Base-by-base conservation (phyloP, 2,797 vertebrate species). In the Ispidina picta region DNA sequence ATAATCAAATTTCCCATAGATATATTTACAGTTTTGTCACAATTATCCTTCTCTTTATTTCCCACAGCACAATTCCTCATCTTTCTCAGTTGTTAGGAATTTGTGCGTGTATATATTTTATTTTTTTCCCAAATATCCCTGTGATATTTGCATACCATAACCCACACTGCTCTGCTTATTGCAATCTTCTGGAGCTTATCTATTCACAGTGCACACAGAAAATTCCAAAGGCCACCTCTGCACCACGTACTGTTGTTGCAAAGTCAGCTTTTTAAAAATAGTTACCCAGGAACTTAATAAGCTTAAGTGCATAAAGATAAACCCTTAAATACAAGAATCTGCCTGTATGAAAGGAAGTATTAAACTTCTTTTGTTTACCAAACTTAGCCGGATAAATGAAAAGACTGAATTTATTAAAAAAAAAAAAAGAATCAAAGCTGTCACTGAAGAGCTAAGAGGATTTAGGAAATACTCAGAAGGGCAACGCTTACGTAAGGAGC, bases 381-480 rank as follows among this genome's bases (percentile, higher is more conserved):
- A 91, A 95, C 78, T 94, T 75, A 80, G 88, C 74, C 71, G 78
- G 82, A 94, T 96, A 97, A 97, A 94, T 94, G 92, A 95, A 96
- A 96, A 97, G 87, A 94, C 72, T 46, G 59, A 77, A 92, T 95
- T 97, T 94, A 95, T 94, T 96, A 73, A 80, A 89, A 44, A 44
- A 43, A 19, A 44, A 44, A 23, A 48, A 91, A 95, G 79, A 94
- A 93, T 92, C 88, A 89, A 96, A 95, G 83, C 91, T 97, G 95
- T 93, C 95, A 96, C 86, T 96, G 95, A 95, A 94, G 93, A 97
- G 89, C 95, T 97, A 97, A 97, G 97, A 97, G 95, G 97, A 98
- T 98, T 97, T 97, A 92, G 88, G 88, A 97, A 97, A 87, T 76
- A 92, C 72, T 94, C 88, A 64, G 94, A 95, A 92, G 94, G 92